These are phyloP conservation scores for Variabilichromis moorii DNA, from an alignment of 2,113 vertebrate genomes.

Conservation along the genomic window DNA sequence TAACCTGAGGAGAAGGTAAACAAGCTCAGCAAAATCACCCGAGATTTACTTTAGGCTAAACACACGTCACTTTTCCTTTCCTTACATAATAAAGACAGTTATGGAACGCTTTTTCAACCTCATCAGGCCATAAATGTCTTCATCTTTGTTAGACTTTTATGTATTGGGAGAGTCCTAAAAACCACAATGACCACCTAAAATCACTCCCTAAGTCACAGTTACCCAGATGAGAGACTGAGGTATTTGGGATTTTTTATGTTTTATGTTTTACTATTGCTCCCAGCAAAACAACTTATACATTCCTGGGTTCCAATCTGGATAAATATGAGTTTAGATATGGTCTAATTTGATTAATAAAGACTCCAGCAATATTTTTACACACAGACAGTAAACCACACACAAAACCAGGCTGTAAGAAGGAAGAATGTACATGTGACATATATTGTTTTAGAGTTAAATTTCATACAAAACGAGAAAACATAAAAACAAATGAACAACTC, in stretches of 20 bases:
- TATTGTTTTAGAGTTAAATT: not conserved
- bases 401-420: not conserved
- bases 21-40: not conserved
- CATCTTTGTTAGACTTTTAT: not conserved
- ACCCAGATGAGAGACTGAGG: not conserved
- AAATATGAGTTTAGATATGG: not conserved
- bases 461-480: not conserved
- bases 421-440: not conserved
- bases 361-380: rapidly evolving
- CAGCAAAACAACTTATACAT: not conserved
- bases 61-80: not conserved
- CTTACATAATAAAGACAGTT: not conserved
- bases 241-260: not conserved
- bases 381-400: not conserved
- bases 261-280: not conserved
- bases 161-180: not conserved
- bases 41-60: not conserved
- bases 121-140: not conserved
- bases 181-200: not conserved
- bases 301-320: not conserved
- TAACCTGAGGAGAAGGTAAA: conserved; percentile 51
- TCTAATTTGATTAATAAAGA: not conserved
- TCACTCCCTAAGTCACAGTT: not conserved
- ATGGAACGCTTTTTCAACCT: rapidly evolving
- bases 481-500: not conserved